Conservation (phyloP, 2,113 vertebrate species). For the Glareola pratincola region DNA sequence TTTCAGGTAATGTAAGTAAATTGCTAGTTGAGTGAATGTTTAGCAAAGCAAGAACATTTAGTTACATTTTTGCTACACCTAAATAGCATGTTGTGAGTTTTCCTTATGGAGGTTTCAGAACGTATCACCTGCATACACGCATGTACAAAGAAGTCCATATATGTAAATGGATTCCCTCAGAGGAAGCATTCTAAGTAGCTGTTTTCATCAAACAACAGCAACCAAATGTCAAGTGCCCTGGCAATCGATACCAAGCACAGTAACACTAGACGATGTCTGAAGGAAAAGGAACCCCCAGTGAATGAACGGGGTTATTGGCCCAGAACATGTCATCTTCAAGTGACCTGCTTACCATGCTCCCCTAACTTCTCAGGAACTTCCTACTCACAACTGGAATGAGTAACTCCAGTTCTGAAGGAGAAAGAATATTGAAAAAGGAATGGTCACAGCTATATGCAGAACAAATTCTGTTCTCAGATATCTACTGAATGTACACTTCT, state of each 20-base stretch:
- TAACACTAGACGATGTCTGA: conserved; percentile 5
- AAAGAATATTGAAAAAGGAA: neutral
- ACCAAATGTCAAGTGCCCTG: conserved; percentile 5
- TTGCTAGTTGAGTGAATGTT: conserved; percentile 19
- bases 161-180: neutral
- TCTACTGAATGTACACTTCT: neutral
- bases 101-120: neutral
- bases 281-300: neutral
- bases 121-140: neutral
- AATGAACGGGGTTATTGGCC: neutral
- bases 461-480: neutral
- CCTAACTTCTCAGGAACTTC: neutral
- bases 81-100: neutral
- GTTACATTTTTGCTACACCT: neutral
- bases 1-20: conserved; percentile 36
- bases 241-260: neutral
- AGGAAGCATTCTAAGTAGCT: conserved; percentile 9
- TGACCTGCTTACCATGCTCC: neutral
- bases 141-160: neutral
- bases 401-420: neutral
- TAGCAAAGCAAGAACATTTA: neutral
- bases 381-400: neutral
- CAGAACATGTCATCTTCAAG: neutral
- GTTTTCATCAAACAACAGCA: conserved; percentile 11
- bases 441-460: neutral